Evolutionary conservation across 2,797 vertebrate genomes (phyloP).

Genomic region (Anomalospiza imberbis): DNA sequence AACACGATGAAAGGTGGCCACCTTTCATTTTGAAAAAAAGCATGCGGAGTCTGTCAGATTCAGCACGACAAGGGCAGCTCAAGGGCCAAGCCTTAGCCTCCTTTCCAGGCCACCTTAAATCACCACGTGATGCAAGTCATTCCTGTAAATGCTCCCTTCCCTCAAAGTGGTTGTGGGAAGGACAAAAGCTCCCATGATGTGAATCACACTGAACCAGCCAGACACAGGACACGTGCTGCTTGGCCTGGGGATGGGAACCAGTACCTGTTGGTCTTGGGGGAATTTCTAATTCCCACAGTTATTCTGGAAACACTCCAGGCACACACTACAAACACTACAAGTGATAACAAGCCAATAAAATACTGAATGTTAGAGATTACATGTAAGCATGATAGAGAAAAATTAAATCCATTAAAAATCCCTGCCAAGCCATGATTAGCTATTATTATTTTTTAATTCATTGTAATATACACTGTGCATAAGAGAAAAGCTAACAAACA

Average conservation of each 20-base stretch:
- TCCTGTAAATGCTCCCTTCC: background rate
- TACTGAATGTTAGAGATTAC: constrained; percentile 9
- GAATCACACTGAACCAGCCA: background rate
- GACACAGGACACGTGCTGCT: background rate
- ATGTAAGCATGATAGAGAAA: constrained; percentile 30
- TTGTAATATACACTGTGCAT: background rate
- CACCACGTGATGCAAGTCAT: background rate
- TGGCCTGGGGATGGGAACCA: background rate
- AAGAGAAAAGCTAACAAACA: constrained; percentile 26
- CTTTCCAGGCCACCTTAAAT: background rate
- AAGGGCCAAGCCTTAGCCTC: background rate
- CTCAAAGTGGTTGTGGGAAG: background rate
- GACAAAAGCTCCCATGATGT: background rate
- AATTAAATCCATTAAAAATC: constrained; percentile 52
- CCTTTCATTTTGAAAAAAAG: constrained; percentile 44
- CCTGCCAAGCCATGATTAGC: background rate
- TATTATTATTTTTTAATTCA: constrained; percentile 57
- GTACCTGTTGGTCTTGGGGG: constrained; percentile 5
- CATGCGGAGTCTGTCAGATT: background rate
- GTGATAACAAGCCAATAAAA: constrained; percentile 43
- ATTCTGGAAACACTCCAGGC: background rate
- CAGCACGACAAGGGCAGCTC: constrained; percentile 22
- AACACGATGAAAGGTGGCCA: background rate
- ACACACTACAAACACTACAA: background rate
- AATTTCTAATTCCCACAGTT: background rate